Evolutionary conservation across 2,888 invertebrate species (phyloP), one percentile per base, ranked within the genome.

Genomic region (Isotomurus palustris): DNA sequence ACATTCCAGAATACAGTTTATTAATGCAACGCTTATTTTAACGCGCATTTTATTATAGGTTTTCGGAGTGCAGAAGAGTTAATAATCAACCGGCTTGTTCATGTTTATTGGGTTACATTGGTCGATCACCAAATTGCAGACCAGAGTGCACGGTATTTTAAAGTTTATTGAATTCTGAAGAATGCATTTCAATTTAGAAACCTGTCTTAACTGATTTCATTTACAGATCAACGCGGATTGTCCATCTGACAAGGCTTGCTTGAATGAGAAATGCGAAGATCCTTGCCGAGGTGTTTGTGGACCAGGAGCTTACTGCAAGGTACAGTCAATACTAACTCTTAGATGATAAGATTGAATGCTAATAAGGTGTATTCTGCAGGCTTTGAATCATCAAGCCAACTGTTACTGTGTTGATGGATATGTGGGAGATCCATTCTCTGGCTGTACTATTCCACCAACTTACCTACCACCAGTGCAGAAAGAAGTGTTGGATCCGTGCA

Each of bases 241-340:
- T 78, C 83, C 84, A 21, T 84, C 84, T 71, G 80, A 80, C 53
- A 78, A 82, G 72, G 84, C 84, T 56, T 51, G 78, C 70, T 73
- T 77, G 72, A 80, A 81, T 72, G 80, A 90, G 71, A 83, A 88
- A 69, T 93, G 92, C 72, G 82, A 87, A 68, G 86, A 88, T 71
- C 91, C 91, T n/a, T 92, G 91, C 86, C 80, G 83, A 32, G 53
- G 58, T 91, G 92, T 84, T 17, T 91, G 91, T 73, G 92, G 92
- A 50, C 81, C 69, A 10, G 71, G 68, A 52, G 74, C 74, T 5
- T 70, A 73, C 32, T 75, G 75, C 59, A 58, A 70, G 28, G 70
- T 70, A 29, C 59, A 38, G 32, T 32, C 8, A 32, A 14, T 32
- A 32, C 14, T 32, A 32, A 32, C 32, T 32, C 14, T 32, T 8